Base-by-base conservation (phyloP, 2,113 vertebrate species). In the Caranx ignobilis region DNA sequence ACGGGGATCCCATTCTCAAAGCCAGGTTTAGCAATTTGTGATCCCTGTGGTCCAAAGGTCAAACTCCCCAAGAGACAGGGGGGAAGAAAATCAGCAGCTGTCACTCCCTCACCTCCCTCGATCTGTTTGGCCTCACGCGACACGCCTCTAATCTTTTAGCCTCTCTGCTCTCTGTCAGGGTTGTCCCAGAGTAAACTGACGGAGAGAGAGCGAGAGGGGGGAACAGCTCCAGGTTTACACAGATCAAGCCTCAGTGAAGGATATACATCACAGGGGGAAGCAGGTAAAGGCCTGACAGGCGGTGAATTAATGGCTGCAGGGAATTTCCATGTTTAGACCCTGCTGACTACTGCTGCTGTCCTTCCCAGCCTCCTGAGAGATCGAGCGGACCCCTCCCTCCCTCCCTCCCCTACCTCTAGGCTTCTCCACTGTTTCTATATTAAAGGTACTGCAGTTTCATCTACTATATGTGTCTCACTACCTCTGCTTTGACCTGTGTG, bases 301-400 rank as follows among this genome's bases (percentile, higher is more conserved):
- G 4, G 7, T 41, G 66, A 68, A 54, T 50, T 50, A 2, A 48
- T 71, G 50, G 55, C 69, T 68, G 70, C 10, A 2, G 81, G 64
- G 73, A 76, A 26, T 87, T 87, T 84, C 83, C 86, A 89, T 73
- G 79, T 87, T 89, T 91, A 68, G 86, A 83, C 66, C 55, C 26
- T 76, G 81, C 81, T 84, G 80, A 83, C 77, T 81, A 16, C 39
- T 50, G 73, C 70, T 79, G 63, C 75, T 67, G 61, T 56, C 12
- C 12, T 34, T 75, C 34, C 74, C 52, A 81, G 62, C 8, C 54
- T 63, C 56, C 43, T 64, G 50, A 81, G 66, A 75, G 65, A 37
- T 68, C 43, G n/a, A 18, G 18, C 10, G 3, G 15, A 75, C 56
- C 21, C 67, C 47, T 34, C 31, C 31, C n/a, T n/a, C n/a, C n/a